Conservation (phyloP, 2,888 invertebrate species). For the Teleiodes luculella region DNA sequence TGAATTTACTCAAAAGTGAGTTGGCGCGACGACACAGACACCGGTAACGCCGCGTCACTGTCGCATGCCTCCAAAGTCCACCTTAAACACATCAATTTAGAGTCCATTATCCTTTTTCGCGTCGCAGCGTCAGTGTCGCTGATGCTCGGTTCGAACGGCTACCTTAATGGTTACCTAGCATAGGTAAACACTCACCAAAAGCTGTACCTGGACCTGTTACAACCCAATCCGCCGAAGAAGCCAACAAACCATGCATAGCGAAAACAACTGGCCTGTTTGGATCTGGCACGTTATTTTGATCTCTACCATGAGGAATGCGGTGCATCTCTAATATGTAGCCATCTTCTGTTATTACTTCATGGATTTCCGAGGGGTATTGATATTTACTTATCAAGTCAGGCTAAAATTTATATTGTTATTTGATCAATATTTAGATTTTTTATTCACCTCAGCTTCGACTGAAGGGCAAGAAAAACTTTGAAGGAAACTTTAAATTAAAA, state of each 20-base stretch:
- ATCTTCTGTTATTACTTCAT: slow-evolving; percentile 38
- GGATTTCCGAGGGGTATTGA: slow-evolving; percentile 37
- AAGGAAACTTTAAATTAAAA: too few species aligned
- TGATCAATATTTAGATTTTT: too few species aligned
- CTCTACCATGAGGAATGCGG: slow-evolving; percentile 37
- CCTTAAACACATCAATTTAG: too few species aligned
- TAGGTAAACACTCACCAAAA: slow-evolving; percentile 63
- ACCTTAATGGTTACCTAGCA: background rate
- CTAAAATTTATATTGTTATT: slow-evolving; percentile 23
- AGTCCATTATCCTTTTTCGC: too few species aligned
- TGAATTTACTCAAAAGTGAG: too few species aligned
- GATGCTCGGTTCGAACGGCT: too few species aligned
- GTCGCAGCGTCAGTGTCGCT: too few species aligned
- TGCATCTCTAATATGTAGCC: slow-evolving; percentile 40
- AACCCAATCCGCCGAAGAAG: slow-evolving; percentile 84
- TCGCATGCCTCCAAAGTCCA: too few species aligned
- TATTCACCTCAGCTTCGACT: too few species aligned
- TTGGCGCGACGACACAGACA: too few species aligned
- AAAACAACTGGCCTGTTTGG: slow-evolving; percentile 70
- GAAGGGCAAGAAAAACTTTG: too few species aligned
- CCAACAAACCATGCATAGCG: slow-evolving; percentile 82
- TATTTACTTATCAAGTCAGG: slow-evolving; percentile 36
- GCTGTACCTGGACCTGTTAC: slow-evolving; percentile 81
- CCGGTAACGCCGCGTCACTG: too few species aligned
- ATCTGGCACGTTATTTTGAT: slow-evolving; percentile 35